Evolutionary conservation across 2,888 invertebrate genomes (phyloP), one percentile per base, ranked within the genome.

Genomic region (Eupithecia abbreviata): DNA sequence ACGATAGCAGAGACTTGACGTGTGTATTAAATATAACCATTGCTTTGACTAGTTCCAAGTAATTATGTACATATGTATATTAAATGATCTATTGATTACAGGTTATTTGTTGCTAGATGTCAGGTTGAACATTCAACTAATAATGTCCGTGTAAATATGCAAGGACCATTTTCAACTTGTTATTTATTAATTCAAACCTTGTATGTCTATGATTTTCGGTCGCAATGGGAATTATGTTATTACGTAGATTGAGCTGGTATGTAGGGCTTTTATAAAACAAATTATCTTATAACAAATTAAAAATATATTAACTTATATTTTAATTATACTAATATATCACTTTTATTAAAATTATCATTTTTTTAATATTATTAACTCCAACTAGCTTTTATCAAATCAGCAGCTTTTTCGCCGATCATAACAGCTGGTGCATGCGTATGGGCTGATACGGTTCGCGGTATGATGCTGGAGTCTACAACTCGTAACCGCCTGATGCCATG

Each of bases 401-500:
- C 94, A 12, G 94, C 96, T 82, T 96, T 96, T 83, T 96, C 96
- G 15, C 93, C 96, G 75, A 96, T 96, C 96, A 96, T 96, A 41
- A 95, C 93, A 3, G 95, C 95, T 0, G 96, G 95, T 0, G 94
- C 95, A 84, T 96, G 95, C 0, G 96, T 96, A 84, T 96, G 96
- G 3, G 91, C 95, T 9, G 95, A 91, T 70, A 95, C 87, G n/a
- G 96, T 95, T 70, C 93, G 91, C 2, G 96, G 96, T 86, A 96
- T 92, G 15, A 96, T 90, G 85, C 96, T 95, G 18, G 95, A 95
- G 84, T 96, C 96, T 0, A 94, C 95, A 7, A 96, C 96, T 4
- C 96, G 90, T 6, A 96, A 85, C 73, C 91, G 89, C 41, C 85
- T 84, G 47, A 96, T 88, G 43, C 96, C 96, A 78, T 95, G 88